Conservation (phyloP, 2,888 invertebrate species). For the Machimus atricapillus region DNA sequence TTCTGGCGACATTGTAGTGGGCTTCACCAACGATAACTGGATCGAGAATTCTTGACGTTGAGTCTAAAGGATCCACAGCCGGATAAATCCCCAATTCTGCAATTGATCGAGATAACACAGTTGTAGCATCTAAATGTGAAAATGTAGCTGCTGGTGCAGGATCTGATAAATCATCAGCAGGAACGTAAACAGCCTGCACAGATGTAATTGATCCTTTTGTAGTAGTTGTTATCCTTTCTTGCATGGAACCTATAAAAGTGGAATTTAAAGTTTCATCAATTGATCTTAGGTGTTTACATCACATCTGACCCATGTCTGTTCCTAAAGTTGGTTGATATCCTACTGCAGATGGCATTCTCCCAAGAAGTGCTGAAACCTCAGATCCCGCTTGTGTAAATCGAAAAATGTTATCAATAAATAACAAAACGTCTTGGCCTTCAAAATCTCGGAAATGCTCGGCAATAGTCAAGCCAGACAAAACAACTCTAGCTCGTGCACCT, state of each 20-base stretch:
- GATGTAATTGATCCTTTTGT: conserved; percentile 95
- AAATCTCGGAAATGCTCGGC: conserved; percentile 95
- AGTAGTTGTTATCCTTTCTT: conserved; percentile 95
- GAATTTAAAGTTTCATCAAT: neutral
- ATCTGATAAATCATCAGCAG: conserved; percentile 95
- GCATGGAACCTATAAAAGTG: conserved; percentile 70
- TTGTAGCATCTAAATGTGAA: conserved; percentile 95
- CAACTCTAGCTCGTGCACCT: conserved; percentile 92
- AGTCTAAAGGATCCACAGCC: conserved; percentile 93
- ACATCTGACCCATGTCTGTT: conserved; percentile 85
- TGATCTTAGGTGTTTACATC: neutral
- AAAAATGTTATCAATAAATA: conserved; percentile 97
- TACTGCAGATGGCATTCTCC: conserved; percentile 94
- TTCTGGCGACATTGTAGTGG: conserved; percentile 88
- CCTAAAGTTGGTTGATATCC: conserved; percentile 95
- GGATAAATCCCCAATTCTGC: conserved; percentile 93
- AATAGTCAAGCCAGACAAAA: conserved; percentile 88
- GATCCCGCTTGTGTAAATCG: conserved; percentile 92
- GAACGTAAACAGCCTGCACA: conserved; percentile 94
- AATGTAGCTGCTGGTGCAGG: conserved; percentile 95
- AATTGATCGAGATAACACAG: conserved; percentile 91
- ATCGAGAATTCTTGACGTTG: conserved; percentile 93
- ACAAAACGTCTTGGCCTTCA: conserved; percentile 92
- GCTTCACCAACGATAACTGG: conserved; percentile 88
- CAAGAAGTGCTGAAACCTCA: conserved; percentile 87